Percentiles rank a stretch among this genome's conserved stretches.
Evolutionary conservation across 2,797 vertebrate species (phyloP).

Genomic region (Intellagama lesueurii): DNA sequence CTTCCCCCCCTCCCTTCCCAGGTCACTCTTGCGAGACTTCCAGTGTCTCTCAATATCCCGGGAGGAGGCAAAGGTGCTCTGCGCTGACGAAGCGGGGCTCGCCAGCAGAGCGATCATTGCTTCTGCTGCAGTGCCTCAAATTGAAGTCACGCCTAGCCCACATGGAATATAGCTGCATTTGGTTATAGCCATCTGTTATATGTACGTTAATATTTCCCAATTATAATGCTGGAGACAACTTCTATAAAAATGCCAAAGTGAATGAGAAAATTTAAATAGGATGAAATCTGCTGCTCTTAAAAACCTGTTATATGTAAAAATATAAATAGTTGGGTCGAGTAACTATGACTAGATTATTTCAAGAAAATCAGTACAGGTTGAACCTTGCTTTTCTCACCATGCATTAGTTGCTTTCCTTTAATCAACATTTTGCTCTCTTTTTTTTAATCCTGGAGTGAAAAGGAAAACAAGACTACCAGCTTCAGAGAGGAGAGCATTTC

Average conservation of each 20-base stretch:
- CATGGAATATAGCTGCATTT: not conserved
- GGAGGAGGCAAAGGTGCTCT: no score
- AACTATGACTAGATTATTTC: not conserved
- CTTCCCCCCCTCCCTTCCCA: no score
- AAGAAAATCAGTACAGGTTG: not conserved
- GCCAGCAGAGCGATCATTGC: not conserved
- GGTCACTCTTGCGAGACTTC: no score
- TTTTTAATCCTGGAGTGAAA: not conserved
- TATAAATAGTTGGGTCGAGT: not conserved
- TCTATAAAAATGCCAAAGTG: not conserved
- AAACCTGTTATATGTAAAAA: not conserved
- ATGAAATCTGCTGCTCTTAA: not conserved
- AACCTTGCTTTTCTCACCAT: not conserved
- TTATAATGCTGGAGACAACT: not conserved
- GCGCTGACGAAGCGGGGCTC: no score
- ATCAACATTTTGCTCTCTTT: not conserved
- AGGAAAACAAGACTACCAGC: not conserved
- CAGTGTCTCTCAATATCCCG: no score
- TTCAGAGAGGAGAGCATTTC: not conserved
- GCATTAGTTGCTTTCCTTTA: not conserved
- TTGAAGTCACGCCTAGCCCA: not conserved
- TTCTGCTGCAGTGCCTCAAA: not conserved
- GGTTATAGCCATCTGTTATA: not conserved
- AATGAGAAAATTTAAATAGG: not conserved
- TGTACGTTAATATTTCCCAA: not conserved